These are phyloP conservation scores for Peromyscus maniculatus DNA, from an alignment of 2,113 vertebrate genomes.

Conservation along the genomic window DNA sequence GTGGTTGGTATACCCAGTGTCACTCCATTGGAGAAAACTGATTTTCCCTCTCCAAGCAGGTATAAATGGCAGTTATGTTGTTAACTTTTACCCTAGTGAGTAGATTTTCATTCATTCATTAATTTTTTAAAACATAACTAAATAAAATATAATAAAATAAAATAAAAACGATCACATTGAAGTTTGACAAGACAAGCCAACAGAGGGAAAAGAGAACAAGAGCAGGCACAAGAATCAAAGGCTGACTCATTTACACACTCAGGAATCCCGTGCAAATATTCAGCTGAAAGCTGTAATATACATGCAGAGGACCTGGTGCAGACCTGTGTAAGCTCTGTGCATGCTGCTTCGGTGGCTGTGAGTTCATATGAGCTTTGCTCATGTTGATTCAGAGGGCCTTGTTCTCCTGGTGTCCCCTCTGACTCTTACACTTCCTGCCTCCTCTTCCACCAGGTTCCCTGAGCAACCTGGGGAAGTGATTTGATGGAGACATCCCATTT, in stretches of 20 bases:
- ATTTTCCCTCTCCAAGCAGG: background rate
- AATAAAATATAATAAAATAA: background rate
- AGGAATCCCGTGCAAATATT: background rate
- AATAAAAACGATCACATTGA: background rate
- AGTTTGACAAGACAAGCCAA: background rate
- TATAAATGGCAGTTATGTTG: background rate
- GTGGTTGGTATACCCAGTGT: background rate
- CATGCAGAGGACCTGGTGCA: background rate
- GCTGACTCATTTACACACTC: background rate
- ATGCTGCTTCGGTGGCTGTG: background rate
- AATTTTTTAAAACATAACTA: background rate
- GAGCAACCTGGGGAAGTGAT: background rate
- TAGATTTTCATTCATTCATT: background rate
- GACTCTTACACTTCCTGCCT: background rate
- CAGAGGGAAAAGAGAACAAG: background rate
- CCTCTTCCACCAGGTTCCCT: background rate
- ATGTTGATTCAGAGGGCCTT: background rate
- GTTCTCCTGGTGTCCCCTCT: background rate
- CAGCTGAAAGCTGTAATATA: no score
- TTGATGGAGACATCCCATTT: background rate
- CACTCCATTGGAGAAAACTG: background rate
- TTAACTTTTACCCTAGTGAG: background rate
- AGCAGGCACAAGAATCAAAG: background rate
- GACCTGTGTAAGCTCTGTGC: no score
- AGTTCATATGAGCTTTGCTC: background rate